Evolutionary conservation across 2,113 vertebrate genomes (phyloP), one percentile per base, ranked within the genome.

Genomic region (Tupaia tana): DNA sequence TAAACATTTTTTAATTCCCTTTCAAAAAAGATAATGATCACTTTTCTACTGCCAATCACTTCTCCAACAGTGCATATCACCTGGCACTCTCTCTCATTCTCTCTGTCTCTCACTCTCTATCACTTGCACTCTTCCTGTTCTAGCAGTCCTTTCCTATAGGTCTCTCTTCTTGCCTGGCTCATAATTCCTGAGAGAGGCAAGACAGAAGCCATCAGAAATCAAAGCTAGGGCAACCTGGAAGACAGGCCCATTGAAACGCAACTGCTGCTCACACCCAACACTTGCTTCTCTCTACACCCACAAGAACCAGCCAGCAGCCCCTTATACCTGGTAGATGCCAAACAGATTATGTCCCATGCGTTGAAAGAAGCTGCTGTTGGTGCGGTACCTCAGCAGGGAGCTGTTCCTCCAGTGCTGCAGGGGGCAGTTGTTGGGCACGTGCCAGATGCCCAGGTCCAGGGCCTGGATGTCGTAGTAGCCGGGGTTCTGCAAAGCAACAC

Each of bases 401-500:
- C 66, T 70, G 0, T 25, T 24, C 18, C 66, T 91, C 98, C 98
- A 98, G 0, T 61, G 27, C 9, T 74, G 2, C 71, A 97, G 15
- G 0, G 97, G 96, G 9, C 43, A 88, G 0, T 93, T 84, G 58
- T 97, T 97, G 93, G 96, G 96, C 56, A 97, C 85, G 0, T 98
- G 97, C 96, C 97, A 98, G 63, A 98, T 89, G 29, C 92, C 81
- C 54, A 98, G 56, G 78, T 98, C 91, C 22, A 3, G 5, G 5
- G 95, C 94, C 16, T 59, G n/a, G 43, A 97, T 94, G 59, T 95
- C 89, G 2, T 93, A 98, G 89, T 97, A 97, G 69, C 97, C 97
- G 34, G 95, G 95, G 56, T 98, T 98, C 97, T 98, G 43, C 54
- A 88, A 84, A 90, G 58, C n/a, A 90, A 80, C 18, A 69, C 14